Conservation (phyloP, 2,888 invertebrate genomes). For the Leistus spinibarbis region DNA sequence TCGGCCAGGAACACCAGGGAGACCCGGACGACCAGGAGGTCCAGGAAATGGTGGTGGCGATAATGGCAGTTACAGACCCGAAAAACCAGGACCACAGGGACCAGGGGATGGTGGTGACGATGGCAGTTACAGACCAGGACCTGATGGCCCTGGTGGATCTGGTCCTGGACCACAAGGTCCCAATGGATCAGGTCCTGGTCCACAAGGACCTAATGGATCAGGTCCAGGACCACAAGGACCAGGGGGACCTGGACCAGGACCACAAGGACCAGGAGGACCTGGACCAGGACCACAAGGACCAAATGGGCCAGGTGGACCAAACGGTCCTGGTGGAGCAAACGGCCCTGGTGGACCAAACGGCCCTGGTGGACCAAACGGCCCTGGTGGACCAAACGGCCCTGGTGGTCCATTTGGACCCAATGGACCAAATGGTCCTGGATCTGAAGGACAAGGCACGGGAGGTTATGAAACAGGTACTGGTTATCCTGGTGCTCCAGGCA, state of each 20-base stretch:
- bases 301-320: neutral
- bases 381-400: constrained; percentile 18
- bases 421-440: neutral
- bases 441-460: constrained; percentile 9
- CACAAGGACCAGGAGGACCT: constrained; percentile 38
- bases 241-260: constrained; percentile 28
- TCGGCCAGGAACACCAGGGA: constrained; percentile 47
- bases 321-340: constrained; percentile 37
- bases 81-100: constrained; percentile 25
- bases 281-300: constrained; percentile 31
- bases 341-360: constrained; percentile 27
- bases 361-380: constrained; percentile 17
- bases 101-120: constrained; percentile 9
- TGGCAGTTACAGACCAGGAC: constrained; percentile 5
- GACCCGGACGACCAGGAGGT: constrained; percentile 42
- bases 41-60: constrained; percentile 23
- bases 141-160: constrained; percentile 33
- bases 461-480: constrained; percentile 16
- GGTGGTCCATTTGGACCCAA: constrained; percentile 11
- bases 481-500: constrained; percentile 21
- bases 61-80: constrained; percentile 8
- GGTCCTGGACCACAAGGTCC: constrained; percentile 33
- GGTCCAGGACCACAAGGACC: constrained; percentile 29
- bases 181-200: constrained; percentile 29
- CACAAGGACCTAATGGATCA: constrained; percentile 27